Percentiles rank a stretch among this genome's conserved stretches.
phyloP scores from a whole-genome alignment of 2,888 invertebrate species.

The Nemapogon koenigi region DNA sequence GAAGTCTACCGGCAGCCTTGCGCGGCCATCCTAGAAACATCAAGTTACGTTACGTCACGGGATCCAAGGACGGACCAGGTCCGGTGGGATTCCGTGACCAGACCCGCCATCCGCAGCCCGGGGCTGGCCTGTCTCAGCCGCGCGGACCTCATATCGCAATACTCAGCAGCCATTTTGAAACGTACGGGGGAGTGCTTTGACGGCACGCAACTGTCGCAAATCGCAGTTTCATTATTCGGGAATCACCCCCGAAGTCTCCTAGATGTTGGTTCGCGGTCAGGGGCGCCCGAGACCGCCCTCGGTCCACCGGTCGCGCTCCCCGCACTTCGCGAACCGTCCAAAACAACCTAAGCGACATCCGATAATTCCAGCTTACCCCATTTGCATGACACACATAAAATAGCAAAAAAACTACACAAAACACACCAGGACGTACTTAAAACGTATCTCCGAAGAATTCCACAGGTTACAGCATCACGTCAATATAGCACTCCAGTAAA shows the following conservation, averaged over 20 bases:
- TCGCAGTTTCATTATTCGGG: too few relatives aligned
- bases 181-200: conserved; percentile 64
- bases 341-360: conserved; percentile 66
- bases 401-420: conserved; percentile 62
- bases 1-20: background rate
- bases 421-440: conserved; percentile 62
- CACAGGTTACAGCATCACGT: conserved; percentile 58
- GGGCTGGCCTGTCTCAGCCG: conserved; percentile 53
- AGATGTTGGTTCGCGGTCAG: too few relatives aligned
- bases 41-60: too few relatives aligned
- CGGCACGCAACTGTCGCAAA: conserved; percentile 63
- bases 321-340: conserved; percentile 64
- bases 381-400: conserved; percentile 78
- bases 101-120: conserved; percentile 2
- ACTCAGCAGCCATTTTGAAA: conserved; percentile 69
- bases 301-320: too few relatives aligned
- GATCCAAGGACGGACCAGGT: too few relatives aligned
- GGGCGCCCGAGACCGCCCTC: too few relatives aligned
- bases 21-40: conserved; percentile 7
- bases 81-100: too few relatives aligned
- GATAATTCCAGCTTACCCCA: conserved; percentile 72
- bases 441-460: conserved; percentile 53
- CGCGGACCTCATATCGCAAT: conserved; percentile 67
- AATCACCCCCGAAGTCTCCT: too few relatives aligned
- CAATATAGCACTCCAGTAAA: conserved; percentile 61